A percentile compares a stretch with the other conserved stretches of the same genome.
phyloP scores from a whole-genome alignment of 2,888 invertebrate species.

The Agonopterix arenella region DNA sequence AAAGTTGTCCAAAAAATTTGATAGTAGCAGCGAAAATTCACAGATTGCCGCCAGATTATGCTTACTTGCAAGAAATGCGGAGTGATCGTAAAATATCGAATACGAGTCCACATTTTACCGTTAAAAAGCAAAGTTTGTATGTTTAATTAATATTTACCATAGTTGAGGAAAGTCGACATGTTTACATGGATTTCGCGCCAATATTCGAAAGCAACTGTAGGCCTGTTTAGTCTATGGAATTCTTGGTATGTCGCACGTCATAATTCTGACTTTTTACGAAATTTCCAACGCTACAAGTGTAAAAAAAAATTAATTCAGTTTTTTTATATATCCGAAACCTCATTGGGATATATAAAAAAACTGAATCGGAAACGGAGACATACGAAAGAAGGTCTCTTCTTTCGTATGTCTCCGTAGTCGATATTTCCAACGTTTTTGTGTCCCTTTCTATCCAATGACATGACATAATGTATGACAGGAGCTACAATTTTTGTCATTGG shows the following conservation, averaged over 20 bases:
- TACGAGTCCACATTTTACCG: conserved; percentile 17
- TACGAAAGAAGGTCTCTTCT: too few relatives aligned
- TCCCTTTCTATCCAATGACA: too few relatives aligned
- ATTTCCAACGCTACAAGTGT: too few relatives aligned
- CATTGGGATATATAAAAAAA: too few relatives aligned
- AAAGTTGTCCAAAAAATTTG: conserved; percentile 5
- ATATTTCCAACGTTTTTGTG: too few relatives aligned
- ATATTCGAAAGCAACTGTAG: conserved; percentile 16
- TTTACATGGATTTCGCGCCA: conserved; percentile 30
- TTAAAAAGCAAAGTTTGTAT: conserved; percentile 18
- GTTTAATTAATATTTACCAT: conserved; percentile 22
- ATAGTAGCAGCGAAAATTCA: conserved; percentile 18
- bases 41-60: conserved; percentile 5
- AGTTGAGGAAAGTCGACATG: conserved; percentile 22
- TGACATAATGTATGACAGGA: too few relatives aligned
- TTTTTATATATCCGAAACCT: too few relatives aligned
- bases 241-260: neutral
- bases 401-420: too few relatives aligned
- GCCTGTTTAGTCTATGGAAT: conserved; percentile 2
- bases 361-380: too few relatives aligned
- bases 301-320: too few relatives aligned
- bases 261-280: neutral
- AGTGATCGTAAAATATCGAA: conserved; percentile 14
- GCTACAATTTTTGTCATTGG: too few relatives aligned
- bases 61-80: conserved; percentile 1